Evolutionary conservation across 2,888 invertebrate genomes (phyloP).

Genomic region (Drosophila anceps): DNA sequence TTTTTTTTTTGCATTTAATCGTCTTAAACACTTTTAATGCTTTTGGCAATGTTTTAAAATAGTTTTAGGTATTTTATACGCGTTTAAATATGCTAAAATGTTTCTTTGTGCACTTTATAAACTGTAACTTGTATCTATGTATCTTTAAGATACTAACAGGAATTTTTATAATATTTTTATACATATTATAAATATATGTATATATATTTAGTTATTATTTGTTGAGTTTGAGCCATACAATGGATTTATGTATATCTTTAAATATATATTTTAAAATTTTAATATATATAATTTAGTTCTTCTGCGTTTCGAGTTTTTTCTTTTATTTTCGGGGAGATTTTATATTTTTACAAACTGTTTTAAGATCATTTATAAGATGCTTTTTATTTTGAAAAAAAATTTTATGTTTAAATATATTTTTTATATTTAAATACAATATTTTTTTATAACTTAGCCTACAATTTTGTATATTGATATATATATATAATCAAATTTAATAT

Average conservation of each 20-base stretch:
- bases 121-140: neutral
- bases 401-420: too few species aligned
- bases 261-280: neutral
- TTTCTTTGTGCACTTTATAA: neutral
- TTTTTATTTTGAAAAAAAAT: too few species aligned
- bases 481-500: too few species aligned
- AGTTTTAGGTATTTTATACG: neutral
- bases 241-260: neutral
- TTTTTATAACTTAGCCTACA: too few species aligned
- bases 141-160: neutral
- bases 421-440: too few species aligned
- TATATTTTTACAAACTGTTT: neutral
- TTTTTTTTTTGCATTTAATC: neutral
- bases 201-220: neutral
- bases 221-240: too few species aligned
- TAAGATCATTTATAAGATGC: neutral
- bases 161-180: too few species aligned
- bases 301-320: accelerated
- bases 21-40: conserved; percentile 3
- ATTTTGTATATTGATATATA: too few species aligned
- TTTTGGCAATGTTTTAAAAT: neutral
- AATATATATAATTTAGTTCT: neutral
- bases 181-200: too few species aligned
- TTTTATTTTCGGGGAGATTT: neutral
- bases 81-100: neutral